Evolutionary conservation across 1,140 invertebrate genomes (phyloP).

Genomic region (Zaprionus tsacasi): DNA sequence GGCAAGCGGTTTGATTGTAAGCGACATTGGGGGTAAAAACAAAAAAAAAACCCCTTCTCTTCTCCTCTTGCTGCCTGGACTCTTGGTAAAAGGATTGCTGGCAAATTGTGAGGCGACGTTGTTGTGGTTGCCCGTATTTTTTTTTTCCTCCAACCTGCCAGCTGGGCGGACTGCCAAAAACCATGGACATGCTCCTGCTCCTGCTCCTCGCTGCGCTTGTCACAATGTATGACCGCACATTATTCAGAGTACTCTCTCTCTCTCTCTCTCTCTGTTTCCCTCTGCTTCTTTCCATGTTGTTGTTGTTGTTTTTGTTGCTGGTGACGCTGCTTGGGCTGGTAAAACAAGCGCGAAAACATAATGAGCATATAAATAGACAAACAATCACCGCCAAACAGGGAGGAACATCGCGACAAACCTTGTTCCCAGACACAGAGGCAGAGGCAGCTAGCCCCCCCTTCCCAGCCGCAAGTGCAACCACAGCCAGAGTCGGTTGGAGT

Average conservation of each 20-base stretch:
- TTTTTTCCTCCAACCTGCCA: constrained; percentile 5
- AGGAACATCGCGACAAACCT: constrained; percentile 18
- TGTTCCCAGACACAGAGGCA: constrained; percentile 26
- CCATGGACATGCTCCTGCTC: background rate
- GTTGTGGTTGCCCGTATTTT: constrained; percentile 24
- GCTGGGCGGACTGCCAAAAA: constrained; percentile 8
- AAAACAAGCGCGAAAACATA: constrained; percentile 77
- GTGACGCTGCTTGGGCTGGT: constrained; percentile 48
- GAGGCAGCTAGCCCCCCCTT: background rate
- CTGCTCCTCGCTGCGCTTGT: constrained; percentile 32
- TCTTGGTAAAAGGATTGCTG: constrained; percentile 28
- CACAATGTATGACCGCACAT: constrained; percentile 68
- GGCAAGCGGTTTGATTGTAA: constrained; percentile 66
- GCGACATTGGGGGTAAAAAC: constrained; percentile 46
- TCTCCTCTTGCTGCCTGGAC: background rate
- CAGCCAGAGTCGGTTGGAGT: background rate
- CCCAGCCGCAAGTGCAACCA: constrained; percentile 9
- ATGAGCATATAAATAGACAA: constrained; percentile 77
- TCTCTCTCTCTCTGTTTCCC: constrained; percentile 3
- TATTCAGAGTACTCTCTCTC: constrained; percentile 53
- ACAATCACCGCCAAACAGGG: constrained; percentile 53
- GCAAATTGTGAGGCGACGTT: constrained; percentile 45
- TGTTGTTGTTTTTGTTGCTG: constrained; percentile 14
- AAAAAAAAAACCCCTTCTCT: background rate
- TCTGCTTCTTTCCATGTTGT: background rate